These are phyloP conservation scores for Trichechus manatus DNA, from an alignment of 2,113 vertebrate species.

Conservation along the genomic window DNA sequence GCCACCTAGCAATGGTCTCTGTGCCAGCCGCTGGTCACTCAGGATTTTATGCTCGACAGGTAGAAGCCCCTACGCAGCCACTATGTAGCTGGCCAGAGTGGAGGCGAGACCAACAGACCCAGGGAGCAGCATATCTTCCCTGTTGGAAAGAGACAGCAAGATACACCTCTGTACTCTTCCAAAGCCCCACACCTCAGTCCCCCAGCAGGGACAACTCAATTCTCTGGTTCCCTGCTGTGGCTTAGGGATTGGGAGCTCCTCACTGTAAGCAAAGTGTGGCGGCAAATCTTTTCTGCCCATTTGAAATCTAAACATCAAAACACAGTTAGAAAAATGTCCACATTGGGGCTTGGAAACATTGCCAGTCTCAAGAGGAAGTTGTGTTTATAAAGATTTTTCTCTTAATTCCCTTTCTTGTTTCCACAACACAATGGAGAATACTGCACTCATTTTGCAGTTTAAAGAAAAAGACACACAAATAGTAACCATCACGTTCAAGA, in stretches of 20 bases:
- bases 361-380: accelerated
- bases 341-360: accelerated
- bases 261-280: accelerated
- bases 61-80: not conserved
- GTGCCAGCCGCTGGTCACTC: not conserved
- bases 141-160: not conserved
- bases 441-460: not conserved
- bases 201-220: accelerated
- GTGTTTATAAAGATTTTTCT: not conserved
- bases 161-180: not conserved
- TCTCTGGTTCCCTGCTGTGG: accelerated
- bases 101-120: accelerated
- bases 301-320: not conserved
- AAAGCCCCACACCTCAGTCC: accelerated
- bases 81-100: not conserved
- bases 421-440: accelerated
- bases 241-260: accelerated
- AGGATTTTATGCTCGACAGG: not conserved
- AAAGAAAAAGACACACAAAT: not conserved
- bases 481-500: too few relatives aligned
- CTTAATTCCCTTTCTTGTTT: not conserved
- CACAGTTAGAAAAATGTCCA: not conserved
- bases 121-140: accelerated
- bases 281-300: accelerated
- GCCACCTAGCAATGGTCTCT: accelerated